Evolutionary conservation across 2,113 vertebrate genomes (phyloP).

Genomic region (Pimephales promelas): DNA sequence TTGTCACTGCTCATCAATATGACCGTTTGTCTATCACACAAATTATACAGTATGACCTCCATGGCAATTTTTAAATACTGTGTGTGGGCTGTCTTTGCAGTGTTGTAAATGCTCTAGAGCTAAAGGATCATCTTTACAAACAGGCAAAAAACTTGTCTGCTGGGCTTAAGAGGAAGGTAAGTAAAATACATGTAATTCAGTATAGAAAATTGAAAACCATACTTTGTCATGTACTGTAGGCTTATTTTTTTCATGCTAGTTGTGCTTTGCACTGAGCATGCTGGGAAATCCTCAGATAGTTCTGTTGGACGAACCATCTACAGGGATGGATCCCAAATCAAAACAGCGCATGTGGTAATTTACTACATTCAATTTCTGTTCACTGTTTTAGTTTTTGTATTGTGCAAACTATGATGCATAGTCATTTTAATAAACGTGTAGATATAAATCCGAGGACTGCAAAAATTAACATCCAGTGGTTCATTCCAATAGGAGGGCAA

Average conservation of each 20-base stretch:
- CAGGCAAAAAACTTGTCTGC: conserved; percentile 85
- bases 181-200: background rate
- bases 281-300: conserved; percentile 82
- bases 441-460: background rate
- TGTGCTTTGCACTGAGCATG: conserved; percentile 87
- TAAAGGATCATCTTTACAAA: conserved; percentile 90
- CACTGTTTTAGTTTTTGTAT: background rate
- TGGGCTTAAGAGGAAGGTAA: conserved; percentile 93
- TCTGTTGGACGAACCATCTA: conserved; percentile 86
- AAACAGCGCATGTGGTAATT: conserved; percentile 84
- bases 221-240: background rate
- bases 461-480: background rate
- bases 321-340: conserved; percentile 85
- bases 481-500: conserved; percentile 76
- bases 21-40: background rate
- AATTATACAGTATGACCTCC: background rate
- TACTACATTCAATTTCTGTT: background rate
- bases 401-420: background rate
- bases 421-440: background rate
- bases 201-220: background rate
- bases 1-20: background rate
- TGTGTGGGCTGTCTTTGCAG: conserved; percentile 67
- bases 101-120: conserved; percentile 86
- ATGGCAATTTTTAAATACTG: background rate
- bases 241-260: conserved; percentile 63